Evolutionary conservation across 2,888 invertebrate species (phyloP), one percentile per base, ranked within the genome.

Genomic region (Xylocampa areola): DNA sequence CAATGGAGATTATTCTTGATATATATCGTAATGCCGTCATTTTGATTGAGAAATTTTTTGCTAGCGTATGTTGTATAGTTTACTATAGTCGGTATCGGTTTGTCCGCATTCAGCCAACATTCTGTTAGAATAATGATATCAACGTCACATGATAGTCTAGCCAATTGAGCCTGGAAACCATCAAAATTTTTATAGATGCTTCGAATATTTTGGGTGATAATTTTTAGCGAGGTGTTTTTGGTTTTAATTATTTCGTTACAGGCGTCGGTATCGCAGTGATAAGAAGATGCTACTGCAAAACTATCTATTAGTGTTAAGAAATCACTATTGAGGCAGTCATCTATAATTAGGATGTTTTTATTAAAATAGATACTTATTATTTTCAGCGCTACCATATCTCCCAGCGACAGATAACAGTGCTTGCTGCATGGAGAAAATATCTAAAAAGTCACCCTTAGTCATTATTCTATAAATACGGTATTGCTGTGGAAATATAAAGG

Each of bases 31-130:
- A 44, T 44, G 16, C 33, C 33, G 16, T 33, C 33, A 7, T 16
- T 33, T 16, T 33, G 33, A 33, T 33, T 33, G 0, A 44, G 33
- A 33, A 1, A 16, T 21, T 44, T 35, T 35, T 35, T 45, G 16
- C 25, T 45, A 17, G 11, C 10, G 8, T 27, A 45, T 17, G 35
- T 16, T 11, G n/a, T 5, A 8, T 45, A 45, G 4, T 35, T 45
- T n/a, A 6, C 5, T 4, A 19, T 23, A 17, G 17, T 27, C 11
- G 27, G 45, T 35, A 45, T 17, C 17, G 27, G 45, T 35, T 35
- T 45, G 25, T 45, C 25, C 7, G 7, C 11, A 45, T 45, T 45
- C 8, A 45, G 23, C 17, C 32, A 44, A 14, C n/a, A 30, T 11
- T 30, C 41, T 11, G 41, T 41, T 8, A 45, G 10, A n/a, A 45